A percentile compares a stretch with the other conserved stretches of the same genome.
phyloP scores from a whole-genome alignment of 2,888 invertebrate genomes.

The Dusona sp. region DNA sequence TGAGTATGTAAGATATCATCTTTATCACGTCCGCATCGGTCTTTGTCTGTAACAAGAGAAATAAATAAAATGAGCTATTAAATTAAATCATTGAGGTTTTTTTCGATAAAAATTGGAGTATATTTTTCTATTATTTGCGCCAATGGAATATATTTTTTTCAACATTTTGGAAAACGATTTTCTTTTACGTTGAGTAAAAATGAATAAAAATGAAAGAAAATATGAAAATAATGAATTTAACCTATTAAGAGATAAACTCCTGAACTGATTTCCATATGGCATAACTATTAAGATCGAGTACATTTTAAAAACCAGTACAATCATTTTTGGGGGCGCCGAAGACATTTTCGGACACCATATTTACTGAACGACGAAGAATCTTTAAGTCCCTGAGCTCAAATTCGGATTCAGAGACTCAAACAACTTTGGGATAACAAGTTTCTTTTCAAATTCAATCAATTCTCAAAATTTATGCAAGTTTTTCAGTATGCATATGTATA shows the following conservation, averaged over 20 bases:
- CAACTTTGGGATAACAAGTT: neutral
- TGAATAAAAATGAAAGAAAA: neutral
- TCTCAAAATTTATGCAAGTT: neutral
- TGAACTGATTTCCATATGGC: neutral
- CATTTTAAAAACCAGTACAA: no score
- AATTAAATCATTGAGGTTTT: neutral
- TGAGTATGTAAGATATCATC: constrained; percentile 89
- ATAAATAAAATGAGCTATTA: constrained; percentile 18
- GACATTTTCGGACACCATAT: no score
- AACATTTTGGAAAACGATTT: no score
- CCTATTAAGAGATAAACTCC: neutral
- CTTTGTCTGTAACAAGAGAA: constrained; percentile 76
- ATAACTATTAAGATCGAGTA: no score
- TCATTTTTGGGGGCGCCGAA: neutral
- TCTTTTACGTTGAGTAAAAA: neutral
- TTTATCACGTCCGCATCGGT: constrained; percentile 87
- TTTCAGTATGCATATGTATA: neutral
- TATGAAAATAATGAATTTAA: neutral
- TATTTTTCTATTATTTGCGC: neutral
- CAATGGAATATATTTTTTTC: neutral
- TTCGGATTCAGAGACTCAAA: neutral
- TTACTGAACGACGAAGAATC: neutral
- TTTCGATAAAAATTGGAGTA: neutral
- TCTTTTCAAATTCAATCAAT: neutral
- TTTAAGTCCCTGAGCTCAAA: neutral